Base-by-base conservation (phyloP, 1,140 invertebrate genomes). In the Drosophila tristis region DNA sequence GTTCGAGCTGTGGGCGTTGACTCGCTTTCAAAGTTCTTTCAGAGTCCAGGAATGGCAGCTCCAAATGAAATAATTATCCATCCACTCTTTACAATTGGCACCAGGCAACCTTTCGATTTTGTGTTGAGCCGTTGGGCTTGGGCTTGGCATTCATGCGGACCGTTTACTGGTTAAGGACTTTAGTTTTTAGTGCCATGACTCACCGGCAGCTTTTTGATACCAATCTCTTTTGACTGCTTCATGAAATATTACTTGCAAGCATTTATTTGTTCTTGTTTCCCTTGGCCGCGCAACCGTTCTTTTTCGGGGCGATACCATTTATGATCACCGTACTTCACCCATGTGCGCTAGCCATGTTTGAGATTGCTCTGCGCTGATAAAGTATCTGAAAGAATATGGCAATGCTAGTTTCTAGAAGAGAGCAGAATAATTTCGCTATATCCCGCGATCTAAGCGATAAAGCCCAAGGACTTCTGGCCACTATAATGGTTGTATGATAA, bases 51-150 rank as follows among this genome's bases (percentile, higher is more conserved):
- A 73, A 57, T 26, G 59, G 42, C 68, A 13, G 29, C 39, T 50
- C 53, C 29, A 56, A 57, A 44, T 57, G 23, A 57, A 45, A 74
- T 73, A 73, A 74, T 74, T 59, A 74, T 74, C 43, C 73, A 54
- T 48, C 53, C 39, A 23, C 67, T 62, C 29, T 31, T 35, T 48
- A 44, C 66, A 67, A 67, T 67, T 57, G 53, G 39, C 48, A 58
- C 15, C 43, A 56, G n/a, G 35, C 58, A 74, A 58, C 54, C 55
- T 74, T 75, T 55, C 55, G 45, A 50, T 50, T 72, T 60, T 66
- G 35, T 55, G 64, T 78, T 54, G 7, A 55, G 25, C 42, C n/a
- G 20, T 42, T 78, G 54, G 73, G 63, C 35, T 77, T 78, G 58
- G 75, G 64, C 43, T 77, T 59, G 64, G 45, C 66, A 44, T 31